Evolutionary conservation across 1,140 invertebrate genomes (phyloP).

Genomic region (Cydia fagiglandana): DNA sequence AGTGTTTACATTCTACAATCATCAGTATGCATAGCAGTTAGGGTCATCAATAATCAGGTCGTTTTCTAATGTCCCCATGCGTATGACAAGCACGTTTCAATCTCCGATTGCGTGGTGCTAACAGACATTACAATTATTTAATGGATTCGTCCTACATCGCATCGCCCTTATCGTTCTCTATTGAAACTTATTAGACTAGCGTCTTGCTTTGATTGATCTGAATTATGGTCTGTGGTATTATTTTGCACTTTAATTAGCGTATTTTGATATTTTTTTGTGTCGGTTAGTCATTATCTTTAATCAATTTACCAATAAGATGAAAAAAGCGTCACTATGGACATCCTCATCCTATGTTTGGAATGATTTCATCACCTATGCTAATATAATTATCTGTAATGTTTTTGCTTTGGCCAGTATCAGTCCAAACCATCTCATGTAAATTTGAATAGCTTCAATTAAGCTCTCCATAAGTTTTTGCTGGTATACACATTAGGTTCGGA

Average conservation of each 20-base stretch:
- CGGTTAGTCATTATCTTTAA: background rate
- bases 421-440: slow-evolving; percentile 2
- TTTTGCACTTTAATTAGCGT: background rate
- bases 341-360: too few relatives aligned
- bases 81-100: slow-evolving; percentile 22
- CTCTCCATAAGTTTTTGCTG: slow-evolving; percentile 39
- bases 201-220: slow-evolving; percentile 22
- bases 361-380: too few relatives aligned
- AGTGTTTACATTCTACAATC: background rate
- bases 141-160: slow-evolving; percentile 46
- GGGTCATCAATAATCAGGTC: slow-evolving; percentile 27
- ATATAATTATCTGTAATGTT: background rate
- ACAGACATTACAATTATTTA: slow-evolving; percentile 33
- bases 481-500: slow-evolving; percentile 46
- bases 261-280: background rate
- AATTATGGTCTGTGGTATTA: background rate
- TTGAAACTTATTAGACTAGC: slow-evolving; percentile 42
- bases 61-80: slow-evolving; percentile 28
- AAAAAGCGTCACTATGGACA: too few relatives aligned
- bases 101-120: slow-evolving; percentile 18
- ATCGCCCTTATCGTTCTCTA: slow-evolving; percentile 39
- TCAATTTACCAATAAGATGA: background rate
- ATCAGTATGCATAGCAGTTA: slow-evolving; percentile 24
- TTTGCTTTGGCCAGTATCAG: background rate
- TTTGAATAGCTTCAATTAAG: slow-evolving; percentile 34